Percentiles rank a stretch among this genome's conserved stretches.
Evolutionary conservation across 2,888 invertebrate species (phyloP).

Genomic region (Germaria angustata): DNA sequence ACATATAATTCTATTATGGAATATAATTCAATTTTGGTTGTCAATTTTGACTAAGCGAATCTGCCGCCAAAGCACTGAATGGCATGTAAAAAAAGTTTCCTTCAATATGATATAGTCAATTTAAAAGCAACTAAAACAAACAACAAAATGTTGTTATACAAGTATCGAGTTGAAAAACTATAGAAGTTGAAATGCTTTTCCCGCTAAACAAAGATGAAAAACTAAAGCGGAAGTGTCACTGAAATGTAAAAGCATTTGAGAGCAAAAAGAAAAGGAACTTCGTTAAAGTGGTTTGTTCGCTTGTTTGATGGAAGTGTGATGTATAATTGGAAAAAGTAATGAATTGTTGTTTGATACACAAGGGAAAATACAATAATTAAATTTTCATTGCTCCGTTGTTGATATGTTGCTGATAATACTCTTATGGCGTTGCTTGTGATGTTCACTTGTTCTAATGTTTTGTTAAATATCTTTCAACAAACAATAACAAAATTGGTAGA

Average conservation of each 20-base stretch:
- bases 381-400: slow-evolving; percentile 3
- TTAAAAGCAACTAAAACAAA: slow-evolving; percentile 7
- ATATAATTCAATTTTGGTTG: slow-evolving; percentile 55
- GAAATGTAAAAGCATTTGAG: slow-evolving; percentile 1
- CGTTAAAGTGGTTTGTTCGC: slow-evolving; percentile 1
- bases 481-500: background rate
- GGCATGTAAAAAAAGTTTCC: slow-evolving; percentile 24
- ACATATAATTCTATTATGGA: slow-evolving; percentile 38
- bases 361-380: slow-evolving; percentile 23
- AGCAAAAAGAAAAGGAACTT: background rate
- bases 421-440: background rate
- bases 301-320: background rate
- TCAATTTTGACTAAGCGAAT: slow-evolving; percentile 4
- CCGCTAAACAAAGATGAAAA: slow-evolving; percentile 5
- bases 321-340: slow-evolving; percentile 26
- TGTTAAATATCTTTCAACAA: background rate
- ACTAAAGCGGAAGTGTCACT: slow-evolving; percentile 31
- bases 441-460: background rate
- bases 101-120: background rate
- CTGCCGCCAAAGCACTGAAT: slow-evolving; percentile 5
- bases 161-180: background rate
- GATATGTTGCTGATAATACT: background rate
- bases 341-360: slow-evolving; percentile 30
- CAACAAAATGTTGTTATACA: background rate
- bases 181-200: slow-evolving; percentile 2